A percentile compares a stretch with the other conserved stretches of the same genome.
Conservation (phyloP, 2,797 vertebrate species). For the Neostethus bicornis region DNA sequence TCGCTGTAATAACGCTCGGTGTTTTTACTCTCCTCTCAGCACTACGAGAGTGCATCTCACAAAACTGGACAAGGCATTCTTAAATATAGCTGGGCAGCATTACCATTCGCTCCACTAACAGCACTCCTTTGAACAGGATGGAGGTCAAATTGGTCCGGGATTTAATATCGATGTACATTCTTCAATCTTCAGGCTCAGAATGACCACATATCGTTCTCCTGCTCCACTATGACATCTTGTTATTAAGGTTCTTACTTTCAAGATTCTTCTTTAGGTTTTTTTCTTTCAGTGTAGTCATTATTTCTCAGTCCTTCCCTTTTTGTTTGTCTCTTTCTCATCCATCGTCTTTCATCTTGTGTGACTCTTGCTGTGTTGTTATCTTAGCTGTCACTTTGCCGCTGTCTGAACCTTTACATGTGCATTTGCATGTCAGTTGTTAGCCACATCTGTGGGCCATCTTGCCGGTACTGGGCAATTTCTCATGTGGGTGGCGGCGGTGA, state of each 20-base stretch:
- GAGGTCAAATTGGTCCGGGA: conserved; percentile 40
- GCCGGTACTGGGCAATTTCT: conserved; percentile 47
- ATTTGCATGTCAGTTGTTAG: conserved; percentile 62
- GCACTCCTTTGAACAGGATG: conserved; percentile 33
- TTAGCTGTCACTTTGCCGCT: conserved; percentile 50
- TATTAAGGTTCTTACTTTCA: conserved; percentile 16
- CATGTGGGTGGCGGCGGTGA: conserved; percentile 62
- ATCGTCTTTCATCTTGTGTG: conserved; percentile 10
- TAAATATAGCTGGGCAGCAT: conserved; percentile 39
- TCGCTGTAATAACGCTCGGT: conserved; percentile 61
- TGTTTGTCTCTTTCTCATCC: conserved; percentile 7
- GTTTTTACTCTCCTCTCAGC: conserved; percentile 52
- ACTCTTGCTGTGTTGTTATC: conserved; percentile 47
- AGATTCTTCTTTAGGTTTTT: conserved; percentile 9
- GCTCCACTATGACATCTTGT: conserved; percentile 13
- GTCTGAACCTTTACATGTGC: conserved; percentile 52
- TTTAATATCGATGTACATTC: conserved; percentile 28
- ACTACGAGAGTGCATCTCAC: conserved; percentile 38
- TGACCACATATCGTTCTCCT: conserved; percentile 21
- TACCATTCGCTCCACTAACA: conserved; percentile 17
- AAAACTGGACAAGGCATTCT: conserved; percentile 23
- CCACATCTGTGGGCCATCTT: conserved; percentile 67
- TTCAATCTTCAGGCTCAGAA: conserved; percentile 14
- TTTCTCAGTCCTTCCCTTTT: conserved; percentile 5
- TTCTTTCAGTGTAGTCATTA: conserved; percentile 18